Conservation (phyloP, 2,797 vertebrate species). For the Nannoperca australis region DNA sequence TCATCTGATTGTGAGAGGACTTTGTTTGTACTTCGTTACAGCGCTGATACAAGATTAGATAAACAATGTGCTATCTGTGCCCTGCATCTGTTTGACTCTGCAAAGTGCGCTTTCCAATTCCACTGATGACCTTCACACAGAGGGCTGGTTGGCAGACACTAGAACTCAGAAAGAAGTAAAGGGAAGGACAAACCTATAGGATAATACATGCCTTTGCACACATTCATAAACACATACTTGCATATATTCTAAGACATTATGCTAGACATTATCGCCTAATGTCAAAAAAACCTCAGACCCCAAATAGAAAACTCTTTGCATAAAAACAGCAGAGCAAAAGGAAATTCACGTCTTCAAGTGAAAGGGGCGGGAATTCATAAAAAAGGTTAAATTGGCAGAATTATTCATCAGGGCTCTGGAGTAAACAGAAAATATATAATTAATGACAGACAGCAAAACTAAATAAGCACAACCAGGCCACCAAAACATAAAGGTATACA, state of each 20-base stretch:
- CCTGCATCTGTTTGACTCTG: conserved; percentile 83
- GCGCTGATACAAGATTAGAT: conserved; percentile 88
- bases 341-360: conserved; percentile 28
- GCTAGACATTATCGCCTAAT: conserved; percentile 44
- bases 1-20: conserved; percentile 82
- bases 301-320: conserved; percentile 12
- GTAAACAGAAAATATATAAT: conserved; percentile 45
- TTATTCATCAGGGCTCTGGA: conserved; percentile 42
- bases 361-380: conserved; percentile 35
- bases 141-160: conserved; percentile 59
- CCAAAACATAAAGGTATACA: conserved; percentile 28
- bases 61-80: conserved; percentile 80
- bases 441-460: conserved; percentile 42
- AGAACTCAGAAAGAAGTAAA: conserved; percentile 54
- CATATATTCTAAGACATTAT: conserved; percentile 19
- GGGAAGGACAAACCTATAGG: conserved; percentile 57
- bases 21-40: conserved; percentile 86
- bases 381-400: conserved; percentile 52
- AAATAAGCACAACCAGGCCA: conserved; percentile 31
- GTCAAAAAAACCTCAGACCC: conserved; percentile 40
- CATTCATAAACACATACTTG: conserved; percentile 27
- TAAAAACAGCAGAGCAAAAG: conserved; percentile 20
- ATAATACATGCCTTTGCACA: conserved; percentile 31
- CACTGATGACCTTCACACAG: conserved; percentile 84
- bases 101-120: conserved; percentile 84